Base-by-base conservation (phyloP, 1,140 invertebrate species). In the Heliconius hermathena region DNA sequence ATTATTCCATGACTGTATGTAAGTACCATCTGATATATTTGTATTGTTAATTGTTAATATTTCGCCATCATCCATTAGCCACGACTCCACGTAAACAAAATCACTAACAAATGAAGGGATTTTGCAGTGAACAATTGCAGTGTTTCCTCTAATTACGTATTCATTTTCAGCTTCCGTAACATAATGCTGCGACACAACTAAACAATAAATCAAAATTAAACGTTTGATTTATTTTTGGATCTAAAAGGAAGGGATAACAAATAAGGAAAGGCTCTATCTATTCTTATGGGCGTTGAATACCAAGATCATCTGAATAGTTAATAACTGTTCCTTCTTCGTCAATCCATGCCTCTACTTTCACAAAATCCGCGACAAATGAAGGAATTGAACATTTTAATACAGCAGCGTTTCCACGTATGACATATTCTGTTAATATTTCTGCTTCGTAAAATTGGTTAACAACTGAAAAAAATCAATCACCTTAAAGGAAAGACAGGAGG, bases 21-120 rank as follows among this genome's bases (percentile, higher is more conserved):
- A 71, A 77, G 74, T 93, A 94, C 93, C 93, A 83, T 91, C 84
- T 18, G 77, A 80, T 71, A 73, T 80, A 78, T 88, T 90, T 73
- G 92, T 93, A 88, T 96, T 96, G 83, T 95, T 95, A 82, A 95
- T 95, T 81, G 95, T 96, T 88, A 97, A 96, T 88, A 96, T 95
- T 87, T 95, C 95, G 82, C 97, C 97, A 83, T 97, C 96, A 82
- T 97, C 97, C 89, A 97, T 97, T 82, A 97, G 95, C 98, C 98
- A 99, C 60, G 97, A 96, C 88, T 98, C 97, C 82, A 99, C 97
- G 81, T 96, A 95, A 81, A 99, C 97, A 94, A 98, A 99, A 94
- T 99, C 98, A 77, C 97, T 98, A 71, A 99, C 98, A 95, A 98
- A 99, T 87, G 97, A 98, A 72, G 98, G 98, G 82, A 99, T 98